Percentiles rank a stretch among this genome's conserved stretches.
Evolutionary conservation across 2,888 invertebrate species (phyloP).

Genomic region (Euphydryas editha): DNA sequence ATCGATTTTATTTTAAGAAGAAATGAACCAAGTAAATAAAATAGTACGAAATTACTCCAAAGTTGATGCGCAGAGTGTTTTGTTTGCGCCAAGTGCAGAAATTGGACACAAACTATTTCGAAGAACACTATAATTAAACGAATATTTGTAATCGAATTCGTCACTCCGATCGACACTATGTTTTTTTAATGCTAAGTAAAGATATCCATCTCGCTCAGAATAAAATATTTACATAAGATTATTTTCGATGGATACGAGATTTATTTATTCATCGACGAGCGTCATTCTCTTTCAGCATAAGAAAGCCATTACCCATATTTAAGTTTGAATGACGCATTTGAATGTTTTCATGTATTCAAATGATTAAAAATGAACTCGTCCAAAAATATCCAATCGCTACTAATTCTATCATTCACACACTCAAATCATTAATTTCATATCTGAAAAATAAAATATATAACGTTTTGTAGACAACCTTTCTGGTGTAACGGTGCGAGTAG

Average conservation of each 20-base stretch:
- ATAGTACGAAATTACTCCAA: slow-evolving; percentile 67
- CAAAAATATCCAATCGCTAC: slow-evolving; percentile 37
- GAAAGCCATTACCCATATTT: slow-evolving; percentile 74
- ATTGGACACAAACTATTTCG: slow-evolving; percentile 64
- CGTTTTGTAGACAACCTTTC: no score
- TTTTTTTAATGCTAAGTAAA: slow-evolving; percentile 73
- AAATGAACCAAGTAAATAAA: slow-evolving; percentile 76
- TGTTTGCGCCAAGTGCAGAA: slow-evolving; percentile 61
- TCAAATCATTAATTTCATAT: neutral
- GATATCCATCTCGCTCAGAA: slow-evolving; percentile 55
- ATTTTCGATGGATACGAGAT: slow-evolving; percentile 64
- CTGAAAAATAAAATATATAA: no score
- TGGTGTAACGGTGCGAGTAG: no score
- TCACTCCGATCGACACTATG: slow-evolving; percentile 67
- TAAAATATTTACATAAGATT: slow-evolving; percentile 74
- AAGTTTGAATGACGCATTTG: slow-evolving; percentile 71
- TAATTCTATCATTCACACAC: neutral
- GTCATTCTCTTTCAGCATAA: slow-evolving; percentile 72
- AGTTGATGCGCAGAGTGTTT: slow-evolving; percentile 63
- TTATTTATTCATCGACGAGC: slow-evolving; percentile 68
- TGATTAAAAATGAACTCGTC: slow-evolving; percentile 47
- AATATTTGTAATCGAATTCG: slow-evolving; percentile 77
- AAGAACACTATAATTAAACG: slow-evolving; percentile 56
- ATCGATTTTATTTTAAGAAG: slow-evolving; percentile 76
- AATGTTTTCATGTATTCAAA: slow-evolving; percentile 59